These are phyloP conservation scores for Aethina tumida DNA, from an alignment of 1,140 invertebrate genomes.

Conservation along the genomic window DNA sequence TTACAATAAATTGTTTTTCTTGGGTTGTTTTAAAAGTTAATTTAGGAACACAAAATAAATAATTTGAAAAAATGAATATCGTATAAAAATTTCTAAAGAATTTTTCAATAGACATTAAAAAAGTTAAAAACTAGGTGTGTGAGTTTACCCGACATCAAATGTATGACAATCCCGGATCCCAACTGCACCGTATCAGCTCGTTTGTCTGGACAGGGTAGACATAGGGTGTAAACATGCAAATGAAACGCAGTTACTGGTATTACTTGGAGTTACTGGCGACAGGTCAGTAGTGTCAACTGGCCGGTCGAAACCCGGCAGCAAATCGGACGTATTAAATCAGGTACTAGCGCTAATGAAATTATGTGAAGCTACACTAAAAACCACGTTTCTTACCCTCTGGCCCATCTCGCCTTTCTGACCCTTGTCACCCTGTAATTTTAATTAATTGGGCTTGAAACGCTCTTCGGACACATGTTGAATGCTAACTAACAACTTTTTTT, in stretches of 20 bases:
- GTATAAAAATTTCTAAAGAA: too few species aligned
- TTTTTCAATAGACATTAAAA: too few species aligned
- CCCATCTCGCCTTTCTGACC: conserved; percentile 57
- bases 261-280: conserved; percentile 7
- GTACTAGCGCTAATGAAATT: conserved; percentile 11
- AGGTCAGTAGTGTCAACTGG: conserved; percentile 13
- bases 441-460: too few species aligned
- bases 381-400: conserved; percentile 49
- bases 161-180: conserved; percentile 14
- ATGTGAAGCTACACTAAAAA: conserved; percentile 13
- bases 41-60: not conserved
- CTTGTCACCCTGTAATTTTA: conserved; percentile 52
- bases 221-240: conserved; percentile 21
- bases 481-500: not conserved
- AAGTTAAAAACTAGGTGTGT: too few species aligned
- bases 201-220: conserved; percentile 19
- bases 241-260: conserved; percentile 6
- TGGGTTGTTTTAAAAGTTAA: not conserved
- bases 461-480: too few species aligned
- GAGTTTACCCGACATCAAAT: too few species aligned
- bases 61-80: too few species aligned
- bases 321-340: conserved; percentile 10
- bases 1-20: conserved; percentile 8
- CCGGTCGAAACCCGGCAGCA: conserved; percentile 3
- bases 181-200: too few species aligned